These are phyloP conservation scores for Myotis daubentonii DNA, from an alignment of 2,797 vertebrate genomes.

Conservation along the genomic window DNA sequence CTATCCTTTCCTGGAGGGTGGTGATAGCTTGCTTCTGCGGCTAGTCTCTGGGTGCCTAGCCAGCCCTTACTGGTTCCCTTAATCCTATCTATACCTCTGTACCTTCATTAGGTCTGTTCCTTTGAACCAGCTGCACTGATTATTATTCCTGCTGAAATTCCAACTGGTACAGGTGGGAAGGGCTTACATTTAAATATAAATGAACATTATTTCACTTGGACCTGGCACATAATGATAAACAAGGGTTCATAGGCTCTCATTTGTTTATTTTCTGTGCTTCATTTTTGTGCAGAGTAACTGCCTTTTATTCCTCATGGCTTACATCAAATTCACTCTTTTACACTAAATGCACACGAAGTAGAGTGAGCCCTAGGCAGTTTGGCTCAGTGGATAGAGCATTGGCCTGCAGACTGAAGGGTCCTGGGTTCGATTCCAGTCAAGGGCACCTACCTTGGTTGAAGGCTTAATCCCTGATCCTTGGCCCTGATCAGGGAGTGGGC, in stretches of 20 bases:
- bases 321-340: not conserved
- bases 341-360: not conserved
- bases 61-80: not conserved
- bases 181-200: constrained; percentile 42
- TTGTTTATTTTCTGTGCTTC: constrained; percentile 5
- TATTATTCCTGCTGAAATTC: not conserved
- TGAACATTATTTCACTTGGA: not conserved
- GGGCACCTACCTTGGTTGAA: too few species aligned
- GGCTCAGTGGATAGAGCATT: too few species aligned
- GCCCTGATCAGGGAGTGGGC: too few species aligned
- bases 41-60: not conserved
- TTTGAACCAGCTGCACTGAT: not conserved
- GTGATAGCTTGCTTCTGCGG: not conserved
- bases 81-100: not conserved
- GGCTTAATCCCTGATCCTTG: too few species aligned
- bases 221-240: not conserved
- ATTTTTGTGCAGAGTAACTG: not conserved
- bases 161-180: not conserved
- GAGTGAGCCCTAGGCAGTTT: not conserved
- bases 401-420: too few species aligned
- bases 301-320: not conserved
- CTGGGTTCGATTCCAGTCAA: too few species aligned
- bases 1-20: not conserved
- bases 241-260: not conserved
- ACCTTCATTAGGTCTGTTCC: not conserved